A percentile compares a stretch with the other conserved stretches of the same genome.
Conservation (phyloP, 2,797 vertebrate genomes). For the Macrochelys suwanniensis region DNA sequence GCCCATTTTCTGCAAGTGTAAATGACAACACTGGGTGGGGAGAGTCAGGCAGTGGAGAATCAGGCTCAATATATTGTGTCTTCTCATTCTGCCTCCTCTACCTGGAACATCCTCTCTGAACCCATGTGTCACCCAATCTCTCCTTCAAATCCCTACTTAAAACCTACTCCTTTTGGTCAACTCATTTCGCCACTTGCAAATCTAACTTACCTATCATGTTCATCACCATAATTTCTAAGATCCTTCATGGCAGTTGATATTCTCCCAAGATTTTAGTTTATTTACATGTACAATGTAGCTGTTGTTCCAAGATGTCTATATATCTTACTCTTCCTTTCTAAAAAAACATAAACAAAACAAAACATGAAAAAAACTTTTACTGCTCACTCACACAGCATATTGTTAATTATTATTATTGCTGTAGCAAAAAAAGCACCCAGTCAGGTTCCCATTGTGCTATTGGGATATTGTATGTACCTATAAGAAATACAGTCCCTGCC, state of each 20-base stretch:
- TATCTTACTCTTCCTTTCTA: conserved; percentile 15
- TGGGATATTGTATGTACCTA: neutral
- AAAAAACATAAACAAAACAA: neutral
- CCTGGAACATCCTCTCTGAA: neutral
- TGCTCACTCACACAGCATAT: neutral
- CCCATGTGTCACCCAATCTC: neutral
- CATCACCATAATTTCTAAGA: neutral
- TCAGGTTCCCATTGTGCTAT: neutral
- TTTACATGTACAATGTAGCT: neutral
- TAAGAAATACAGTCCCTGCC: conserved; percentile 8
- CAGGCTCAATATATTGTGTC: neutral
- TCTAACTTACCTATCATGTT: neutral
- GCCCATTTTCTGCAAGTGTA: neutral
- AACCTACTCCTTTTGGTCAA: neutral
- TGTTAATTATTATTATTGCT: conserved; percentile 19
- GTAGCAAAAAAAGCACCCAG: neutral
- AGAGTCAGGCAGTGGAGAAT: neutral
- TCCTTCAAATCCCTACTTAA: neutral
- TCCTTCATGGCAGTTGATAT: neutral
- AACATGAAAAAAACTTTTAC: neutral
- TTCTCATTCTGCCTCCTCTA: neutral
- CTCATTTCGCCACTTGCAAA: neutral
- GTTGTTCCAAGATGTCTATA: neutral
- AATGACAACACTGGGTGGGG: neutral
- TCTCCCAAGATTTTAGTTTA: neutral